Conservation (phyloP, 1,140 invertebrate species). For the Potamilus streckersoni region DNA sequence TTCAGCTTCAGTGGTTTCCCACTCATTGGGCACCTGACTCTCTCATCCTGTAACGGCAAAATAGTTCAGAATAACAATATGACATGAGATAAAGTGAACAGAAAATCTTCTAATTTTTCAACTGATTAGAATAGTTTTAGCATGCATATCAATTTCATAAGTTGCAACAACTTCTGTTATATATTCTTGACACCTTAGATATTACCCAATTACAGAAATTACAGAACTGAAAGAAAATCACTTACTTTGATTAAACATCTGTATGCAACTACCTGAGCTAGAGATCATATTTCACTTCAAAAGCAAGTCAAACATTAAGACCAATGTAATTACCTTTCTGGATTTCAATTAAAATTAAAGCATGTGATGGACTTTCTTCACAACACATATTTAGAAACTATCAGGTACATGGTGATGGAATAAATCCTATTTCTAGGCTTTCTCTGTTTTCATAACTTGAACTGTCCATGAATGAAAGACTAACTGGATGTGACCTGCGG, state of each 20-base stretch:
- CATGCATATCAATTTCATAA: not conserved
- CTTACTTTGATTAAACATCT: not conserved
- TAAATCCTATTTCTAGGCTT: too few species aligned
- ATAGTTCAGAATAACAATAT: slow-evolving; percentile 21
- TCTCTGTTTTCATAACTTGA: too few species aligned
- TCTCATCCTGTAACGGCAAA: slow-evolving; percentile 74
- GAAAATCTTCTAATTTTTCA: not conserved
- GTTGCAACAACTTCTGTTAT: not conserved
- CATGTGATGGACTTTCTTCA: too few species aligned
- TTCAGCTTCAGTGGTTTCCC: slow-evolving; percentile 90
- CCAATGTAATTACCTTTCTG: too few species aligned
- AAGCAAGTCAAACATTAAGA: too few species aligned
- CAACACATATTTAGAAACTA: too few species aligned
- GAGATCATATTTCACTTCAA: too few species aligned
- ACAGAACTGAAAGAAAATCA: not conserved
- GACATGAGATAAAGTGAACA: not conserved
- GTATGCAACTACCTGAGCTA: too few species aligned
- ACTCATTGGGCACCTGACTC: slow-evolving; percentile 94
- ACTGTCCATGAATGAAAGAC: too few species aligned
- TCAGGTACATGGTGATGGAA: too few species aligned
- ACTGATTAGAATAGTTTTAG: not conserved
- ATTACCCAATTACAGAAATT: not conserved
- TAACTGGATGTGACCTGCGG: too few species aligned
- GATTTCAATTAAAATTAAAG: too few species aligned
- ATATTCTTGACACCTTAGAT: not conserved